phyloP scores from a whole-genome alignment of 2,797 vertebrate genomes.

The Rhabdophis nuchalis region DNA sequence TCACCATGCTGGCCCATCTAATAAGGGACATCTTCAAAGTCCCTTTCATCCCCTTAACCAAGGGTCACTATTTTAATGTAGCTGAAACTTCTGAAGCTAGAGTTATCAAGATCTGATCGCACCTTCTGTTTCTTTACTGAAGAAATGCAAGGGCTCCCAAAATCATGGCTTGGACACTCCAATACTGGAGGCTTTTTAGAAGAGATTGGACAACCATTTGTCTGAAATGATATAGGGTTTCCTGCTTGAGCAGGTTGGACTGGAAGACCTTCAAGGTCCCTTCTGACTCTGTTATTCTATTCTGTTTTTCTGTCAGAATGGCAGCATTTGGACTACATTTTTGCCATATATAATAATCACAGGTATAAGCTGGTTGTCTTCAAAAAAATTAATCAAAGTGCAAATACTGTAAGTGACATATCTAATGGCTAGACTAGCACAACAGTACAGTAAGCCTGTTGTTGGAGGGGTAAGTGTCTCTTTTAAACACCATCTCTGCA shows the following conservation, averaged over 20 bases:
- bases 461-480: not conserved
- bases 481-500: not conserved
- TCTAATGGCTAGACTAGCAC: not conserved
- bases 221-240: not conserved
- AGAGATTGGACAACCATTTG: not conserved
- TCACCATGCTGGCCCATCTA: not conserved
- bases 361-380: not conserved
- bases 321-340: not conserved
- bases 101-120: not conserved
- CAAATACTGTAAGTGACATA: not conserved
- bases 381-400: not conserved
- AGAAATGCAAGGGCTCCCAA: not conserved
- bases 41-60: not conserved
- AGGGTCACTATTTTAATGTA: not conserved
- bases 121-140: not conserved
- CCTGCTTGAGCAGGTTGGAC: not conserved
- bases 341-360: not conserved
- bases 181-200: not conserved
- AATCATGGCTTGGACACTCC: not conserved
- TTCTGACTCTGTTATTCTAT: not conserved
- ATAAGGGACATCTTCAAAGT: not conserved
- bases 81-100: not conserved
- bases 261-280: not conserved
- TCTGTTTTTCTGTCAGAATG: not conserved
- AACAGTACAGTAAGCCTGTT: not conserved